A percentile compares a stretch with the other conserved stretches of the same genome.
phyloP scores from a whole-genome alignment of 2,888 invertebrate genomes.

The Scaptomyza polygonia region DNA sequence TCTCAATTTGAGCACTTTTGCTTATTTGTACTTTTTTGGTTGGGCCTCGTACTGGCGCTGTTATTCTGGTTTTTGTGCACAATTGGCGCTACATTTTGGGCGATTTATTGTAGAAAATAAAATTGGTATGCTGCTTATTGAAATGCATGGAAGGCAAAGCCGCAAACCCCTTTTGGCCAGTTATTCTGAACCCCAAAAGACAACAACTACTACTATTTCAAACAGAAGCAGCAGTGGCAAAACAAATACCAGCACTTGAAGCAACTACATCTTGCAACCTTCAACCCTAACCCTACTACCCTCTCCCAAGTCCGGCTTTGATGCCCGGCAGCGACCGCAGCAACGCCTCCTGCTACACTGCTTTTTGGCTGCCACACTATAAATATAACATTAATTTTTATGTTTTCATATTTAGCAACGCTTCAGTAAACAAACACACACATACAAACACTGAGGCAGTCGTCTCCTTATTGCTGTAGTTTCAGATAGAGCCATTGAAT shows the following conservation, averaged over 20 bases:
- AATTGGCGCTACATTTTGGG: slow-evolving; percentile 53
- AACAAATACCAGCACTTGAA: slow-evolving; percentile 60
- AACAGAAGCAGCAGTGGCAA: slow-evolving; percentile 49
- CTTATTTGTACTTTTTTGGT: slow-evolving; percentile 6
- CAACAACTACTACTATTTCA: slow-evolving; percentile 22
- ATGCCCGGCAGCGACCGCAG: slow-evolving; percentile 68
- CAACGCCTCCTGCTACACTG: slow-evolving; percentile 64
- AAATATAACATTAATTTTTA: slow-evolving; percentile 81
- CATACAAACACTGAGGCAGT: slow-evolving; percentile 21
- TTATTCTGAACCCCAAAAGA: slow-evolving; percentile 1
- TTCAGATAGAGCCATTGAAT: slow-evolving; percentile 76
- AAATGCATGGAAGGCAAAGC: slow-evolving; percentile 62
- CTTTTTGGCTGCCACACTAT: slow-evolving; percentile 74
- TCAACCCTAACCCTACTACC: background rate
- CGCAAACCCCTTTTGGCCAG: slow-evolving; percentile 34
- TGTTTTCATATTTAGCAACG: slow-evolving; percentile 79
- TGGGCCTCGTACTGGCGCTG: slow-evolving; percentile 1
- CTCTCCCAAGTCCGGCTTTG: slow-evolving; percentile 1
- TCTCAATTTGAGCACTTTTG: too few species aligned
- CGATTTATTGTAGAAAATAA: slow-evolving; percentile 69
- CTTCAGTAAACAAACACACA: slow-evolving; percentile 66
- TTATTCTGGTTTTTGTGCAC: slow-evolving; percentile 36
- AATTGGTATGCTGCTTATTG: slow-evolving; percentile 68
- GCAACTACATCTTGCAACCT: slow-evolving; percentile 32
- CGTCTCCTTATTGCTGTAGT: slow-evolving; percentile 56